Base-by-base conservation (phyloP, 2,888 invertebrate species). In the Serrognathus titanus region DNA sequence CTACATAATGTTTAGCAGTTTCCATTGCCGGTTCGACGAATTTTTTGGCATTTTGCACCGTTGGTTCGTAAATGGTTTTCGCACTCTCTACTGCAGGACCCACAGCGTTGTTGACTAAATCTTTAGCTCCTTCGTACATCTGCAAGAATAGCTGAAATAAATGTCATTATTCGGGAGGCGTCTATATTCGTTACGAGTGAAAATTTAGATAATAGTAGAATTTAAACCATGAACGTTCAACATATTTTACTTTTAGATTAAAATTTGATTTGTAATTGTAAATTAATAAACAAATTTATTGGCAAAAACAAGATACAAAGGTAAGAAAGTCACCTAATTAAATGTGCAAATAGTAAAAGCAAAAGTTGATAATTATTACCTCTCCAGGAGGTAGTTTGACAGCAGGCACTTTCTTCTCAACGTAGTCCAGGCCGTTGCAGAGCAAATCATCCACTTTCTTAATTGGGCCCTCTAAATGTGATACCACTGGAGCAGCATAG, bases 321-420 rank as follows among this genome's bases (percentile, higher is more conserved):
- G 16, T 16, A 16, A 16, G 16, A 16, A 2, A 16, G 16, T 16
- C 16, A 2, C 3, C 2, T 16, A 16, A 16, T 3, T 3, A 3
- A 16, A 16, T 16, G 16, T 16, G 24, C 5, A 31, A 31, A 7
- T 31, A 31, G 7, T 7, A 31, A 31, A 31, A 31, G 24, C 24
- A 7, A 31, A 31, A 31, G 4, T 31, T 31, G 24, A 31, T 6
- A 31, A 31, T 6, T 31, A 63, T 65, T 73, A 83, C 83, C 75
- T 82, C 80, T 62, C 76, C 72, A 6, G 84, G 82, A 38, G 81
- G 82, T 58, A 82, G 71, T 64, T 82, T 84, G 0, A 83, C 80
- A 2, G 81, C 79, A 0, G 83, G 83, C 1, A 83, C 75, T 70
- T 82, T 83, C 51, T 76, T 71, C 71, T 84, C 82, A 1, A 84